Base-by-base conservation (phyloP, 2,113 vertebrate genomes). In the Calonectris borealis region DNA sequence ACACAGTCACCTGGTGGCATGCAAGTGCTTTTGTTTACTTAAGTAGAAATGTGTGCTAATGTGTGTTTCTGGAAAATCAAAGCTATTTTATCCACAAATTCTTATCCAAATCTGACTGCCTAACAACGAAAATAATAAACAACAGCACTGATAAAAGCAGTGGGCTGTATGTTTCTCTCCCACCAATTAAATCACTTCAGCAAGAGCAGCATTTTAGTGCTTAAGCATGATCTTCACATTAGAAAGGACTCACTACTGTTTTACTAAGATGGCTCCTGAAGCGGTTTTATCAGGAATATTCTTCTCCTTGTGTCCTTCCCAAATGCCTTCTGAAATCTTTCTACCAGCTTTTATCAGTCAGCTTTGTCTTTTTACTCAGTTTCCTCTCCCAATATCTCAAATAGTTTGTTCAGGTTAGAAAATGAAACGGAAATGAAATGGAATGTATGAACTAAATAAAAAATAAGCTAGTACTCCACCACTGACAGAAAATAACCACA, bases 1-100 rank as follows among this genome's bases (percentile, higher is more conserved):
- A 1, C 0, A 9, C 15, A 17, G 22, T n/a, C 69, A 18, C 10
- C 6, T 2, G 10, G 32, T 24, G 8, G 31, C 46, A 44, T 0
- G 2, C 11, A 52, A 54, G 38, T 10, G 42, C 58, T 14, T 51
- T 51, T 51, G 46, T 48, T 31, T 40, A 49, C 32, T 22, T 6
- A 69, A 57, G 14, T 9, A 75, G 55, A 78, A 75, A 31, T 5
- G 4, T 4, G 3, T 8, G 13, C 7, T 46, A 58, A 54, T 9
- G 12, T 31, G 8, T 34, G 52, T n/a, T 87, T 48, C 31, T 22
- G 5, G 52, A 31, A 71, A 76, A 55, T 46, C 13, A 78, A 81
- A 78, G 12, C 16, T 66, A 21, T 68, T 89, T 52, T 27, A 65
- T 6, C 16, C 52, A 65, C 6, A 36, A 60, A 22, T 46, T 61